Percentiles rank a stretch among this genome's conserved stretches.
These are phyloP conservation scores for Villa cingulata DNA, from an alignment of 2,888 invertebrate genomes.

Conservation along the genomic window DNA sequence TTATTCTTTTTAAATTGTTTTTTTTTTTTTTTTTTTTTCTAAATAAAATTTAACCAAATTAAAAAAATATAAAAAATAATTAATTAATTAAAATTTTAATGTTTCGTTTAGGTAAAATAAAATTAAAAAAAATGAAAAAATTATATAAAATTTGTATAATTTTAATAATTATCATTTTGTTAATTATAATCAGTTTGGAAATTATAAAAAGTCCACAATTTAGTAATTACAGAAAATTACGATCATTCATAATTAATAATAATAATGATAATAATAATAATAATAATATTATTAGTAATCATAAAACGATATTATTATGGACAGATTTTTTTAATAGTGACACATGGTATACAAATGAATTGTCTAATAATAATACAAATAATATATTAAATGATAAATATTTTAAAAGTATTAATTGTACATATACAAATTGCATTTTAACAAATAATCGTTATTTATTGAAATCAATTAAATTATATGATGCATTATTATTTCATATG, in stretches of 20 bases:
- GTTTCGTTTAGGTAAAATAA: too few species aligned
- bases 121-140: too few species aligned
- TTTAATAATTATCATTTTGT: too few species aligned
- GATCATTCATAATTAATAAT: not conserved
- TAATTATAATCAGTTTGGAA: not conserved
- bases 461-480: constrained; percentile 32
- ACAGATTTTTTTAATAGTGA: constrained; percentile 25
- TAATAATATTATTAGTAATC: not conserved
- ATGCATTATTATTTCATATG: constrained; percentile 42
- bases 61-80: too few species aligned
- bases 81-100: too few species aligned
- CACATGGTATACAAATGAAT: constrained; percentile 21
- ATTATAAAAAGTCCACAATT: not conserved
- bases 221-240: not conserved
- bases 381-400: constrained; percentile 23
- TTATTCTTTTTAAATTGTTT: too few species aligned
- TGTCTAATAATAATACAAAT: constrained; percentile 6
- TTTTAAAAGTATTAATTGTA: constrained; percentile 26
- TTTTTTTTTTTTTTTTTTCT: too few species aligned
- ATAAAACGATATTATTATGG: constrained; percentile 28
- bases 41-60: too few species aligned
- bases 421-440: constrained; percentile 36
- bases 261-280: not conserved
- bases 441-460: constrained; percentile 30
- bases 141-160: too few species aligned